phyloP scores from a whole-genome alignment of 2,113 vertebrate genomes.

The Ameiurus melas region DNA sequence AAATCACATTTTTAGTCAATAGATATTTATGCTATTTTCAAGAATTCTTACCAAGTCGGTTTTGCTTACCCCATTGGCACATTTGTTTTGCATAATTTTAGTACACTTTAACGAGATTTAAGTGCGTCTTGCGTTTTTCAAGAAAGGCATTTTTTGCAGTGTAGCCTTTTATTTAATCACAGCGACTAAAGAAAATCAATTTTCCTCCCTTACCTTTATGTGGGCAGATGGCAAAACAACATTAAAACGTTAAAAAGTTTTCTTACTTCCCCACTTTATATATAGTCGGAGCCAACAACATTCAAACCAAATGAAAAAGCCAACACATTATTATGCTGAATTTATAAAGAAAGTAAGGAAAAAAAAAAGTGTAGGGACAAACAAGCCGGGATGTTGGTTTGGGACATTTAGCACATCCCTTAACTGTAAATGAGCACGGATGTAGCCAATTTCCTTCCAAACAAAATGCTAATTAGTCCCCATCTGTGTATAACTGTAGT shows the following conservation, averaged over 20 bases:
- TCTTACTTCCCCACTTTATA: background rate
- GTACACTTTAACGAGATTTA: no score
- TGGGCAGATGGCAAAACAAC: background rate
- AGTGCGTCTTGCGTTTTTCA: no score
- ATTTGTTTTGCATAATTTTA: no score
- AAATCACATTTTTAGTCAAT: no score
- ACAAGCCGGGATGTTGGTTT: background rate
- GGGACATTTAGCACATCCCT: conserved; percentile 25
- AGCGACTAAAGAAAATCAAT: background rate
- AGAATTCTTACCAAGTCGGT: no score
- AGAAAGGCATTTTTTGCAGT: no score
- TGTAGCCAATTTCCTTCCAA: conserved; percentile 23
- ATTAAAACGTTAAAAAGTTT: background rate
- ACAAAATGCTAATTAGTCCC: conserved; percentile 33
- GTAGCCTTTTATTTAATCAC: background rate
- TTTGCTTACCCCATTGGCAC: no score
- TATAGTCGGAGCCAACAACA: background rate
- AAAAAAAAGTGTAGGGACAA: background rate
- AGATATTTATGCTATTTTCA: no score
- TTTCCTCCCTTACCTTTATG: background rate
- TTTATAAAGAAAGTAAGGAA: background rate
- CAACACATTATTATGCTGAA: background rate
- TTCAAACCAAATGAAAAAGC: background rate
- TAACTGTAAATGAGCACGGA: conserved; percentile 32
- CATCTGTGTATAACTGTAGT: conserved; percentile 37